phyloP scores from a whole-genome alignment of 2,797 vertebrate genomes.

The Leontocebus nigricollis region DNA sequence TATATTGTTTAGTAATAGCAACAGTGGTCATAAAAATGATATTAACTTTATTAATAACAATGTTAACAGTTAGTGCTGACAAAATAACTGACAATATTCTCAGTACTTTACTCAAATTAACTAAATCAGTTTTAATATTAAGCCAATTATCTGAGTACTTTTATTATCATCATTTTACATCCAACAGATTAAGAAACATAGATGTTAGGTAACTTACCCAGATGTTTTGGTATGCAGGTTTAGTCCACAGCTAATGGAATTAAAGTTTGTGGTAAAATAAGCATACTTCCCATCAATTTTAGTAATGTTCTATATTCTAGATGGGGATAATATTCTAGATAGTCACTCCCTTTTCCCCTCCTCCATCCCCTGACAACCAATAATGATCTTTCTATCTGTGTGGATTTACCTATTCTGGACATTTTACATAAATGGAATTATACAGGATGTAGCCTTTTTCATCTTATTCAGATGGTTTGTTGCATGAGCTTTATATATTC shows the following conservation, averaged over 20 bases:
- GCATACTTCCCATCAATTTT: background rate
- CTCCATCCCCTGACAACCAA: background rate
- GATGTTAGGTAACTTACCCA: background rate
- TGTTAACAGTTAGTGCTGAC: background rate
- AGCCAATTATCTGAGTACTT: background rate
- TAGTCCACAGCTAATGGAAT: background rate
- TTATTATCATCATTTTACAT: background rate
- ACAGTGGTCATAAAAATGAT: background rate
- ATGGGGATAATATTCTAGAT: background rate
- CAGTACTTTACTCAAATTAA: background rate
- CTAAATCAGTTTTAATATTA: background rate
- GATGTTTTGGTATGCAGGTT: background rate
- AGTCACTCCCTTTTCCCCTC: too few species aligned
- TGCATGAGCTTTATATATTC: background rate
- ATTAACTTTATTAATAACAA: background rate
- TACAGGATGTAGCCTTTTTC: background rate
- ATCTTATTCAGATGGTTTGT: background rate
- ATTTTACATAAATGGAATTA: background rate
- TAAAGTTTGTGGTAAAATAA: background rate
- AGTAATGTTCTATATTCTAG: background rate
- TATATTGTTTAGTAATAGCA: background rate
- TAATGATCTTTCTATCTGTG: background rate
- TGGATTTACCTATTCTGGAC: background rate
- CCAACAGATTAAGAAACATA: background rate
- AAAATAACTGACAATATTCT: background rate